Evolutionary conservation across 2,113 vertebrate genomes (phyloP).

Genomic region (Spermophilus dauricus): DNA sequence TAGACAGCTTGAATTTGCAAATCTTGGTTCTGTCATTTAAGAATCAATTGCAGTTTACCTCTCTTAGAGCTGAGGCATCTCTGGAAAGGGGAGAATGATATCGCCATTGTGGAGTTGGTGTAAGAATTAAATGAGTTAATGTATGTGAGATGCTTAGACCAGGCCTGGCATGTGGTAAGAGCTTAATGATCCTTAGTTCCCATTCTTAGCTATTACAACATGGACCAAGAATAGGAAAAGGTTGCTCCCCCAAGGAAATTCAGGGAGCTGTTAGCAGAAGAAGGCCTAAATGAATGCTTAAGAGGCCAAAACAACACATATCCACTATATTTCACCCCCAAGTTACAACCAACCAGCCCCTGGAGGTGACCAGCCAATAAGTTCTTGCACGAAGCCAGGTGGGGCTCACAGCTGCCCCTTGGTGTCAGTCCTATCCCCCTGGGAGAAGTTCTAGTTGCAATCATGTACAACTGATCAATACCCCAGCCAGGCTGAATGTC

Average conservation of each 20-base stretch:
- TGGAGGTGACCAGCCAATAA: conserved; percentile 12
- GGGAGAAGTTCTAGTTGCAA: conserved; percentile 21
- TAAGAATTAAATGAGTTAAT: conserved; percentile 15
- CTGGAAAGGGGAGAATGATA: neutral
- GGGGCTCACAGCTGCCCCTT: neutral
- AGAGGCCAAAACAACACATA: conserved; percentile 48
- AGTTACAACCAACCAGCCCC: conserved; percentile 6
- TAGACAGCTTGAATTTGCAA: neutral
- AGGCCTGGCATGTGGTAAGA: neutral
- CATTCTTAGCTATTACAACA: neutral
- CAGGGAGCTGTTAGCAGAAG: conserved; percentile 35
- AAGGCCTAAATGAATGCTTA: conserved; percentile 41
- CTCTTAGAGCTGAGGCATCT: neutral
- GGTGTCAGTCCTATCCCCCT: neutral
- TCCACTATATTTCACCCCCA: neutral
- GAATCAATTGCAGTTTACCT: neutral
- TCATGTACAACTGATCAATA: neutral
- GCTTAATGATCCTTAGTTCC: neutral
- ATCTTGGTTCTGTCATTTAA: conserved; percentile 30
- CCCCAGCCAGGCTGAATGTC: neutral
- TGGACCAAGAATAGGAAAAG: neutral
- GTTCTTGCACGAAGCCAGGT: conserved; percentile 10
- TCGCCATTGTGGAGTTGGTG: neutral
- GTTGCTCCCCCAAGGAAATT: neutral
- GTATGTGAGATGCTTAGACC: neutral